Evolutionary conservation across 2,888 invertebrate species (phyloP).

Genomic region (Hirtodrosophila duncani): DNA sequence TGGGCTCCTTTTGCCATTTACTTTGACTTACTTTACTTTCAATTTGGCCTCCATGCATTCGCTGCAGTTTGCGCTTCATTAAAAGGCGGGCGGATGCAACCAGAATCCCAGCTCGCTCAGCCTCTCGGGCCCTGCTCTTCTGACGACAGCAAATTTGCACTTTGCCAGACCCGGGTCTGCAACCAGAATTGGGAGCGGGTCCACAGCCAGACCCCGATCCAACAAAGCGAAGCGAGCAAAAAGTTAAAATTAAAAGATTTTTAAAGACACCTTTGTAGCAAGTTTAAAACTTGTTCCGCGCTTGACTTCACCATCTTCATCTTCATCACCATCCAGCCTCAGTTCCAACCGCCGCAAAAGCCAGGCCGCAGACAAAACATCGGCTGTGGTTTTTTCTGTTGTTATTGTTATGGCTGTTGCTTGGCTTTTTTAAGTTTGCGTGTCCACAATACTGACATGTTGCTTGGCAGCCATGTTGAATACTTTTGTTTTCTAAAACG

Average conservation of each 20-base stretch:
- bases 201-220: constrained; percentile 11
- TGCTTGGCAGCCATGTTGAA: constrained; percentile 72
- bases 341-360: constrained; percentile 15
- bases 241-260: constrained; percentile 73
- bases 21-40: constrained; percentile 51
- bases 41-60: constrained; percentile 52
- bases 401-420: constrained; percentile 30
- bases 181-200: constrained; percentile 8
- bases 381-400: constrained; percentile 27
- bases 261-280: constrained; percentile 72
- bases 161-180: constrained; percentile 33
- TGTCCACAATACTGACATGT: constrained; percentile 48
- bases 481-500: constrained; percentile 68
- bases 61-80: constrained; percentile 78
- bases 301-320: constrained; percentile 51
- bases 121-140: constrained; percentile 17
- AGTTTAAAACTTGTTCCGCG: constrained; percentile 72
- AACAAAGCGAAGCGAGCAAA: constrained; percentile 33
- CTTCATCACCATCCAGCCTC: constrained; percentile 18
- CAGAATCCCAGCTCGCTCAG: constrained; percentile 6
- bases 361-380: constrained; percentile 9
- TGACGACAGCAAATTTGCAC: constrained; percentile 75
- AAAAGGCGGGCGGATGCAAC: constrained; percentile 76
- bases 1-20: constrained; percentile 16
- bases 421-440: constrained; percentile 14